phyloP scores from a whole-genome alignment of 2,797 vertebrate genomes.

The Huso huso region DNA sequence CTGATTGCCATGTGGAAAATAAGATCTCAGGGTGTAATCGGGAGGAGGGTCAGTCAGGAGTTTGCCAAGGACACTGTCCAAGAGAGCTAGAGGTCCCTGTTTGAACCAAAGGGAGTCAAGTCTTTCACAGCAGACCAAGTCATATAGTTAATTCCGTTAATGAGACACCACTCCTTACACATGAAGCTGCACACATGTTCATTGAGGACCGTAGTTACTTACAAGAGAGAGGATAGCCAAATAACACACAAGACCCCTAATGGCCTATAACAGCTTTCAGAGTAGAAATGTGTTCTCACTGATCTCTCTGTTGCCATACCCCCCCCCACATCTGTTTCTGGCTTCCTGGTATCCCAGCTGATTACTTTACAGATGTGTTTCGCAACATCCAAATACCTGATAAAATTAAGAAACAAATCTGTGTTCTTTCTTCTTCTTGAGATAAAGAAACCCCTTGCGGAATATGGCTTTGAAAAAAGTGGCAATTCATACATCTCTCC shows the following conservation, averaged over 20 bases:
- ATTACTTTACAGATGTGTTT: conserved; percentile 42
- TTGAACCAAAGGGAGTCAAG: conserved; percentile 38
- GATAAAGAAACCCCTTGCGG: not conserved
- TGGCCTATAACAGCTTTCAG: not conserved
- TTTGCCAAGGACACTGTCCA: not conserved
- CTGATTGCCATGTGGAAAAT: conserved; percentile 4
- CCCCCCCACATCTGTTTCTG: conserved; percentile 18
- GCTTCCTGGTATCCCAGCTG: conserved; percentile 27
- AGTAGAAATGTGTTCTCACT: not conserved
- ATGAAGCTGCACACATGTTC: conserved; percentile 30
- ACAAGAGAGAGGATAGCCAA: conserved; percentile 21
- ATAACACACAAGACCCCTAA: conserved; percentile 45
- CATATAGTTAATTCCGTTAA: conserved; percentile 58
- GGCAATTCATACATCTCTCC: conserved; percentile 9
- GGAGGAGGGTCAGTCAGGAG: conserved; percentile 22
- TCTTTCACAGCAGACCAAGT: conserved; percentile 26
- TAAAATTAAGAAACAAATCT: conserved; percentile 15
- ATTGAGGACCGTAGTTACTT: too few species aligned
- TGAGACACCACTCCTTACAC: conserved; percentile 59
- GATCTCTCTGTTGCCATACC: conserved; percentile 4
- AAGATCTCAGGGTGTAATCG: not conserved
- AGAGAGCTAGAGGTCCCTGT: conserved; percentile 23
- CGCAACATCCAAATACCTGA: conserved; percentile 26
- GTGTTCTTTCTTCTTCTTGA: conserved; percentile 11
- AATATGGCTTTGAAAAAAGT: not conserved